phyloP scores from a whole-genome alignment of 2,113 vertebrate genomes.

The Martes martes region DNA sequence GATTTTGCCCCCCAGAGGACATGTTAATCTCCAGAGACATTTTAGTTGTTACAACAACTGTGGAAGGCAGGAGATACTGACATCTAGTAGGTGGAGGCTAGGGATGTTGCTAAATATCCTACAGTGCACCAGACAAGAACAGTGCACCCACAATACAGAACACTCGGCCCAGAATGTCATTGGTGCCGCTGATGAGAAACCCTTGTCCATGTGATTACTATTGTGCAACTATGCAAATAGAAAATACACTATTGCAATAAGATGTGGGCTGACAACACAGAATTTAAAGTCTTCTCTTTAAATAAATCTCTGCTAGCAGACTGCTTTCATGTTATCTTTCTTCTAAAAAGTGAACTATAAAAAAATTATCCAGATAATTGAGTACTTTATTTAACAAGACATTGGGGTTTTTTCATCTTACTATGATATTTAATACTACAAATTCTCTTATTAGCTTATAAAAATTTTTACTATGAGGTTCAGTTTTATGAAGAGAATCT shows the following conservation, averaged over 20 bases:
- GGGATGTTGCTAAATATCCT: background rate
- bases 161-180: background rate
- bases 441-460: conserved; percentile 25
- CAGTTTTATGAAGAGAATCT: background rate
- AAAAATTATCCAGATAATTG: background rate
- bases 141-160: background rate
- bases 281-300: conserved; percentile 3
- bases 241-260: background rate
- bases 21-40: background rate
- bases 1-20: background rate
- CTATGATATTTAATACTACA: background rate
- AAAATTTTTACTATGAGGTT: background rate
- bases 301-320: background rate
- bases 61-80: background rate
- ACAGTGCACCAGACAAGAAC: background rate
- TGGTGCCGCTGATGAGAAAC: background rate
- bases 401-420: background rate
- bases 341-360: background rate
- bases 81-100: background rate
- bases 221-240: background rate
- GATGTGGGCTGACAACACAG: background rate
- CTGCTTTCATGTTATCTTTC: background rate
- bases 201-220: background rate
- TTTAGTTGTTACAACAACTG: background rate
- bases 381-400: background rate